Conservation (phyloP, 2,888 invertebrate species). For the Protodeltote pygarga region DNA sequence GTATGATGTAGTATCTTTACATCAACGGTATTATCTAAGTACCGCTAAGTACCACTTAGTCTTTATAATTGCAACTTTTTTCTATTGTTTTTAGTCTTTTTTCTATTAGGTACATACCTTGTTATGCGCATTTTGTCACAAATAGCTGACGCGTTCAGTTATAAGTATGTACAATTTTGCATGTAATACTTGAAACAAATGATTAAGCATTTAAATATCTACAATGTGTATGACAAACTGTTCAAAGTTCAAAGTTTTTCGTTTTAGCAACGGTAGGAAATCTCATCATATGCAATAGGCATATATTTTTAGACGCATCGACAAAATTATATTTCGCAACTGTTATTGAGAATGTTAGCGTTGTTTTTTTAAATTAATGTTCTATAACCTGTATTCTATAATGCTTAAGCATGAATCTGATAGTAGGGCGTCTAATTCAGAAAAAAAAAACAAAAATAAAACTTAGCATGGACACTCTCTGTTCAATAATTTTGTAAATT, state of each 20-base stretch:
- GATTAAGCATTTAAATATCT: constrained; percentile 15
- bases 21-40: neutral
- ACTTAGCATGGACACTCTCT: no score
- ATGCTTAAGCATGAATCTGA: no score
- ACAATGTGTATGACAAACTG: constrained; percentile 8
- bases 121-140: neutral
- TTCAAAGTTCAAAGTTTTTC: constrained; percentile 30
- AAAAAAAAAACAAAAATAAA: no score
- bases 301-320: neutral
- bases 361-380: no score
- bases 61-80: constrained; percentile 6
- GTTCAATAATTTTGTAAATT: no score
- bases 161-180: constrained; percentile 6
- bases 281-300: neutral
- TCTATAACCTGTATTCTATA: no score
- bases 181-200: no score
- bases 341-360: no score
- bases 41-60: neutral
- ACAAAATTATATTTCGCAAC: constrained; percentile 1
- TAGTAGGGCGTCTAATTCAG: no score
- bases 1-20: neutral
- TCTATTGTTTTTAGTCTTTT: constrained; percentile 5
- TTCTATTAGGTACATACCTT: neutral
- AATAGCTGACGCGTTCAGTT: neutral
- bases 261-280: constrained; percentile 6